These are phyloP conservation scores for Trinorchestia longiramus DNA, from an alignment of 1,140 invertebrate species.

Conservation along the genomic window DNA sequence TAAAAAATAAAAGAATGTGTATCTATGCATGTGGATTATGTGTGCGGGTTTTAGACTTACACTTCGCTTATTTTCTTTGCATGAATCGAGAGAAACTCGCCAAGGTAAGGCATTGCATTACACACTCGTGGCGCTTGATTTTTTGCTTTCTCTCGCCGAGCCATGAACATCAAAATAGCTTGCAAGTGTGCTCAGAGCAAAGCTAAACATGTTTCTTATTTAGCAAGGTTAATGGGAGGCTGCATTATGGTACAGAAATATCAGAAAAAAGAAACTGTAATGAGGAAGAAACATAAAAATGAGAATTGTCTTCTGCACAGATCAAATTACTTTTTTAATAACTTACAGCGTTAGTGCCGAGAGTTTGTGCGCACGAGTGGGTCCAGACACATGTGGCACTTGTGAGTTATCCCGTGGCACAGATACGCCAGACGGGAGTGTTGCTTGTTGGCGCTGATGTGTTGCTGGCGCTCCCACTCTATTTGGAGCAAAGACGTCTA, in stretches of 20 bases:
- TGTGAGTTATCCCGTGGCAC: not conserved
- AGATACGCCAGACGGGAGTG: not conserved
- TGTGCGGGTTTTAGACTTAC: no score
- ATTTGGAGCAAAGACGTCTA: not conserved
- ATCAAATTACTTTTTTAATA: not conserved
- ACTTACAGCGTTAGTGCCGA: not conserved
- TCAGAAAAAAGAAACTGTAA: no score
- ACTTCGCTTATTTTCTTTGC: no score
- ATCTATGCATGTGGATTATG: no score
- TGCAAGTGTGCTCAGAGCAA: not conserved
- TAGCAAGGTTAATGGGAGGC: not conserved
- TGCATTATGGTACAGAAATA: no score
- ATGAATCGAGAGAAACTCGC: no score
- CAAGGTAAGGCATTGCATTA: no score
- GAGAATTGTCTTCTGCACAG: no score
- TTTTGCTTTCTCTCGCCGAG: not conserved
- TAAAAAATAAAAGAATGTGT: no score
- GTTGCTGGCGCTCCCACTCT: not conserved
- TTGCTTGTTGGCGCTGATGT: not conserved
- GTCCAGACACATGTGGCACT: not conserved
- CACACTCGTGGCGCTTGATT: no score
- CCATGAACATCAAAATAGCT: not conserved
- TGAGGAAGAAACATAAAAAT: no score
- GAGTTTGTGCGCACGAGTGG: not conserved
- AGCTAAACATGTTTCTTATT: not conserved